These are phyloP conservation scores for Pangasius mekongensis DNA, from an alignment of 2,797 vertebrate genomes.

Conservation along the genomic window DNA sequence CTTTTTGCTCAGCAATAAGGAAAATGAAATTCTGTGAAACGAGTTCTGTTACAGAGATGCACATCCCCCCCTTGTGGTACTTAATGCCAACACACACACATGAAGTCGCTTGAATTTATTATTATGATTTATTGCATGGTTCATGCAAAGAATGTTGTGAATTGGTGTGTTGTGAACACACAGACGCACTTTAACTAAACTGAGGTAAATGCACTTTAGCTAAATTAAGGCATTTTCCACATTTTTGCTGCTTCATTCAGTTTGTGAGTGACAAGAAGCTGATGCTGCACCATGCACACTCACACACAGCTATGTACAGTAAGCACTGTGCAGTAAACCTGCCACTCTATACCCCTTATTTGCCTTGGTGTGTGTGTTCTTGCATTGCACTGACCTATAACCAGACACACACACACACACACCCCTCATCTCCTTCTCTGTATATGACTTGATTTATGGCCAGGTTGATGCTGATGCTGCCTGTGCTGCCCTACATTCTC, in stretches of 20 bases:
- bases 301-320: neutral
- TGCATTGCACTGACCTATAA: neutral
- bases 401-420: neutral
- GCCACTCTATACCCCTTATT: neutral
- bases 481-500: constrained; percentile 16
- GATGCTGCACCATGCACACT: neutral
- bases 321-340: neutral
- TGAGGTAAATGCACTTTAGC: constrained; percentile 11
- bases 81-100: neutral
- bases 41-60: neutral
- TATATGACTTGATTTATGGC: neutral
- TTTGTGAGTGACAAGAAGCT: constrained; percentile 23
- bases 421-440: neutral
- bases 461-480: constrained; percentile 3
- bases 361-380: neutral
- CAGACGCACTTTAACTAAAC: neutral
- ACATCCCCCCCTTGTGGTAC: neutral
- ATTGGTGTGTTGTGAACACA: neutral
- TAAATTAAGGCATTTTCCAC: neutral
- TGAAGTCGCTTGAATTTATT: neutral
- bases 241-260: neutral
- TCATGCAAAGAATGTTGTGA: neutral
- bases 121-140: neutral
- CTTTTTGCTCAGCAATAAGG: neutral
- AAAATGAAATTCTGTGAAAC: neutral